Conservation (phyloP, 1,140 invertebrate species). For the Drosophila takahashii region DNA sequence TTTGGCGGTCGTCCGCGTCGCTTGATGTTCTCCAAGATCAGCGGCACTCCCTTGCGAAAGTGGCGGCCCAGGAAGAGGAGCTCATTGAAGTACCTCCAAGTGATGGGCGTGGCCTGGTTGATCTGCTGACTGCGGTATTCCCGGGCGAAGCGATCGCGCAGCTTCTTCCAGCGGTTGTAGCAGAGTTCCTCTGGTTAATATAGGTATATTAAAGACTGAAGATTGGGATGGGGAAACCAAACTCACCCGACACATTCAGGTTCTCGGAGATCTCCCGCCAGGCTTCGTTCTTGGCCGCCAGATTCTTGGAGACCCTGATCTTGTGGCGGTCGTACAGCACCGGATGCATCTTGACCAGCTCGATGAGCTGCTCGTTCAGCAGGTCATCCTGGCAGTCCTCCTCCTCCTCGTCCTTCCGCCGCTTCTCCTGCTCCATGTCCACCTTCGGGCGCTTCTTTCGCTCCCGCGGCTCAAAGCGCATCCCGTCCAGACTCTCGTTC, state of each 20-base stretch:
- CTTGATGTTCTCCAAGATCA: conserved; percentile 65
- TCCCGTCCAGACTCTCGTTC: conserved; percentile 58
- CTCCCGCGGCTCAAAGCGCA: conserved; percentile 64
- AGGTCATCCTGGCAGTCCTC: conserved; percentile 49
- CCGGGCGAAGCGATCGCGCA: conserved; percentile 74
- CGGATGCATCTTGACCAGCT: conserved; percentile 69
- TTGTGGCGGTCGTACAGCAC: conserved; percentile 73
- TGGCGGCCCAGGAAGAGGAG: conserved; percentile 66
- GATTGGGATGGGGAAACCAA: not conserved
- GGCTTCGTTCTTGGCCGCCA: conserved; percentile 73
- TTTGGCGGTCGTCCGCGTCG: conserved; percentile 64
- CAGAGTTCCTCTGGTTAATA: conserved; percentile 60
- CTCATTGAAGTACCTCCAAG: conserved; percentile 71
- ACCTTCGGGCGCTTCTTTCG: conserved; percentile 30
- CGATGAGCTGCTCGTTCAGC: conserved; percentile 68
- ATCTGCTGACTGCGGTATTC: conserved; percentile 76
- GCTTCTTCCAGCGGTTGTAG: conserved; percentile 80
- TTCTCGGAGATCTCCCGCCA: conserved; percentile 71
- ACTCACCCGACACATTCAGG: conserved; percentile 65
- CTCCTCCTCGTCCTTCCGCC: conserved; percentile 26
- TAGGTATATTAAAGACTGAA: not conserved
- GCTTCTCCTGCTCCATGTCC: conserved; percentile 29
- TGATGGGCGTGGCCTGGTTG: conserved; percentile 51
- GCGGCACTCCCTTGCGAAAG: conserved; percentile 71
- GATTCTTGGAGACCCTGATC: conserved; percentile 77